Base-by-base conservation (phyloP, 2,888 invertebrate species). In the Polymixis lichenea region DNA sequence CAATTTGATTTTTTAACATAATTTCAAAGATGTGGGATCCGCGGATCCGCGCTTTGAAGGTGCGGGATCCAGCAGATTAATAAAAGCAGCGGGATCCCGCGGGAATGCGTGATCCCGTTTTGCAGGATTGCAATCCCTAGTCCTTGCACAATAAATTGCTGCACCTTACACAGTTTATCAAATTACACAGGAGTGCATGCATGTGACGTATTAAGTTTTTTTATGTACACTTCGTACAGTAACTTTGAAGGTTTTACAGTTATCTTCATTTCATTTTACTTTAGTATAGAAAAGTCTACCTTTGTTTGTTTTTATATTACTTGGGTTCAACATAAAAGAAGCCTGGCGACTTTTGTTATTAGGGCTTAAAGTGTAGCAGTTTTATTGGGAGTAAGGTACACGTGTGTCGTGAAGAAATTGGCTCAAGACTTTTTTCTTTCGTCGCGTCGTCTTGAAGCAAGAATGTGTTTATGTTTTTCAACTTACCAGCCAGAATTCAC, bases 261-360 rank as follows among this genome's bases (percentile, higher is more conserved):
- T 61, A 49, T 38, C 25, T 19, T 28, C 38, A 38, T 19, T 77
- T 38, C 32, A 56, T 81, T 73, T 46, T 53, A 53, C 43, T 46
- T 53, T 13, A n/a, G 5, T 6, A 38, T 7, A 46, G 51, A 46
- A 61, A 58, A 53, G 22, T 78, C 25, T 53, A 38, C 74, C 46
- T 53, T 73, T 46, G 32, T 64, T 58, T 58, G 32, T 58, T 58
- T 64, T 64, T 46, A 51, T 77, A 73, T 77, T 64, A 73, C 22
- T 82, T 61, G 75, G 78, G 75, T 66, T 61, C 61, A 25, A 75
- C 61, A 67, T 62, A 67, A 82, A 78, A 65, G 73, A 32, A 67
- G 38, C 66, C 61, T 66, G 43, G 61, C 22, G 75, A 55, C 43
- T 75, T 82, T 82, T 51, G 51, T 78, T 78, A 82, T 82, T 75